Evolutionary conservation across 1,140 invertebrate species (phyloP), one percentile per base, ranked within the genome.

Genomic region (Tetranychus cinnabarinus): DNA sequence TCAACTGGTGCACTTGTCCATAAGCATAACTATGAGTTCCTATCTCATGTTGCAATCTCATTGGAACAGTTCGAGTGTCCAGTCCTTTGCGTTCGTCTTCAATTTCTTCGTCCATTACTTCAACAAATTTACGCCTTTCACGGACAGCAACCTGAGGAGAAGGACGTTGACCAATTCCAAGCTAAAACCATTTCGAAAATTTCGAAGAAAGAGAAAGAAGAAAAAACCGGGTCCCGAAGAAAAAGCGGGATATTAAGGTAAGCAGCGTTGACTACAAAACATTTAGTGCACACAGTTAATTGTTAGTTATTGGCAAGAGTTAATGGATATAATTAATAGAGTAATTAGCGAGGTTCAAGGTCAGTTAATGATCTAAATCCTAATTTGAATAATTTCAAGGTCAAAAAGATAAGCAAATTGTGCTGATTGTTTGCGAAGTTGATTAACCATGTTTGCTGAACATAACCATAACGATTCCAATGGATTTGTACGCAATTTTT

Each of bases 71-170:
- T 47, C 62, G 61, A 67, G 80, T 78, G 64, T 87, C 86, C 13
- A 85, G 75, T 7, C 80, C 82, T 66, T 81, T 82, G 31, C 83
- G 77, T 71, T 91, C 88, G 70, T 91, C 88, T 65, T 90, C 86
- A 60, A 92, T 90, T 74, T 93, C 88, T 71, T 93, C 89, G 70
- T 93, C 89, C 88, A 92, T 91, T 1, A 93, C 80, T 68, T 93
- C 89, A 7, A 85, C 89, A 70, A 93, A 92, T 55, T 87, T 80
- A 62, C 89, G 80, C 61, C 89, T 75, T 73, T 93, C 89, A 35
- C 85, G 77, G 65, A 93, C 87, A 5, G 88, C 86, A 0, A 85
- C 80, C 83, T 87, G 58, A 54, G 67, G 45, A 42, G 50, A 61
- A 63, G 31, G 48, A 39, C 62, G 15, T 31, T 48, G 31, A 34